Evolutionary conservation across 1,140 invertebrate species (phyloP), one percentile per base, ranked within the genome.

Genomic region (Mycetomoellerius zeteki): DNA sequence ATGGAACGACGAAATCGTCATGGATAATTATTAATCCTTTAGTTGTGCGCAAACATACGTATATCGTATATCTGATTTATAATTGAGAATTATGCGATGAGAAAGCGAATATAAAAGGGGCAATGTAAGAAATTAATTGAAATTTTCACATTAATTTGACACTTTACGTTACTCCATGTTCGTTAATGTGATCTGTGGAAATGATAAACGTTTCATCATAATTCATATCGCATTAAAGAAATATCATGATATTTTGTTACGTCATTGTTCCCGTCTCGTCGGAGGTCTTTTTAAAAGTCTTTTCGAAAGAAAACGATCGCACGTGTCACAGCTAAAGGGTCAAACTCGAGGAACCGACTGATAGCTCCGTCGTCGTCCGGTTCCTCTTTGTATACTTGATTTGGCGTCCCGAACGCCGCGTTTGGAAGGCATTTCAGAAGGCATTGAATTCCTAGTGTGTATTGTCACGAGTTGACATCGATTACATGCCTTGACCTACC

Each of bases 341-440:
- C 54, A 54, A 85, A 80, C 67, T 77, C 69, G 88, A 72, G 67
- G 19, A 75, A 69, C 47, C 78, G 60, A 50, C 7, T n/a, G 60
- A 62, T 76, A 78, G 50, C 24, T 50, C 50, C 58, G 76, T 62
- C 86, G 10, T 72, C 80, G 56, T 67, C 72, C 81, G 80, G 84
- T 89, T 89, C 76, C 47, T 73, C 62, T 76, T 89, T 84, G 89
- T 90, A 93, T 92, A 91, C 85, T 2, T 43, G 87, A 92, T 90
- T 89, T 89, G 91, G 91, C 91, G 92, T 93, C 89, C 90, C 93
- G 92, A 93, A 94, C 91, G 92, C 93, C 92, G 93, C 89, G 89
- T 92, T 92, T 93, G 91, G 92, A 95, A 94, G 94, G 94, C 94
- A 94, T 94, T 94, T 93, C 85, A 93, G 87, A 95, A 95, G 93